Percentiles rank a stretch among this genome's conserved stretches.
Conservation (phyloP, 2,113 vertebrate species). For the Physeter macrocephalus region DNA sequence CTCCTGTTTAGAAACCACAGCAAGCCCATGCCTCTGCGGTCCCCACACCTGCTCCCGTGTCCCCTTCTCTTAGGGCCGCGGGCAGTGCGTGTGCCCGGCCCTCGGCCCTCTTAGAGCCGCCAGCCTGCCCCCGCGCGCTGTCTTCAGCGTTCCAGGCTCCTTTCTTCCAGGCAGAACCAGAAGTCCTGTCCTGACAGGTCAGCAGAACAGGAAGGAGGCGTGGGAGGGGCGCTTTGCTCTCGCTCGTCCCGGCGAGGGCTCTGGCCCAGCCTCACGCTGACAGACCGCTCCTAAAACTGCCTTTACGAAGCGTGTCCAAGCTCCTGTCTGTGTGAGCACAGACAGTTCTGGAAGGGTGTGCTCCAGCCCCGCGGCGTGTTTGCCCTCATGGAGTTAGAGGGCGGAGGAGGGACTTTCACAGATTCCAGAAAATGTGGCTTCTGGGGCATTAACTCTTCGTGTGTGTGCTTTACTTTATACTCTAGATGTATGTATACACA, state of each 20-base stretch:
- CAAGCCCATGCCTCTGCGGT: rapidly evolving
- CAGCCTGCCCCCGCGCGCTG: rapidly evolving
- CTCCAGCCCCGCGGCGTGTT: neutral
- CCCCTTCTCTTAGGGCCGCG: neutral
- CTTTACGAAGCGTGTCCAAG: neutral
- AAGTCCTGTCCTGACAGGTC: rapidly evolving
- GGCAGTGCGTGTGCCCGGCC: neutral
- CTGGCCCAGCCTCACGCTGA: neutral
- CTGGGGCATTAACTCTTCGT: neutral
- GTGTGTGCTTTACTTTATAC: neutral
- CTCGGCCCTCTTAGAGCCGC: rapidly evolving
- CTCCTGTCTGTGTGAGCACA: neutral
- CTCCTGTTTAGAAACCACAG: too few species aligned
- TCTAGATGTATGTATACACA: rapidly evolving
- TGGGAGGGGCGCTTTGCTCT: too few species aligned
- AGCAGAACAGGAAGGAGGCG: rapidly evolving
- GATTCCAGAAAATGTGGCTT: neutral
- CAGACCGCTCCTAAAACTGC: neutral
- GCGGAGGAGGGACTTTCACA: neutral
- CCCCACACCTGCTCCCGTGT: rapidly evolving
- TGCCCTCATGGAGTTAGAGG: neutral
- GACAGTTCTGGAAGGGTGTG: neutral
- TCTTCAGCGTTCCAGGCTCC: neutral
- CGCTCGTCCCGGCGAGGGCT: too few species aligned
- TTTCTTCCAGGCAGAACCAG: rapidly evolving